Evolutionary conservation across 1,140 invertebrate genomes (phyloP).

Genomic region (Macrobrachium nipponense): DNA sequence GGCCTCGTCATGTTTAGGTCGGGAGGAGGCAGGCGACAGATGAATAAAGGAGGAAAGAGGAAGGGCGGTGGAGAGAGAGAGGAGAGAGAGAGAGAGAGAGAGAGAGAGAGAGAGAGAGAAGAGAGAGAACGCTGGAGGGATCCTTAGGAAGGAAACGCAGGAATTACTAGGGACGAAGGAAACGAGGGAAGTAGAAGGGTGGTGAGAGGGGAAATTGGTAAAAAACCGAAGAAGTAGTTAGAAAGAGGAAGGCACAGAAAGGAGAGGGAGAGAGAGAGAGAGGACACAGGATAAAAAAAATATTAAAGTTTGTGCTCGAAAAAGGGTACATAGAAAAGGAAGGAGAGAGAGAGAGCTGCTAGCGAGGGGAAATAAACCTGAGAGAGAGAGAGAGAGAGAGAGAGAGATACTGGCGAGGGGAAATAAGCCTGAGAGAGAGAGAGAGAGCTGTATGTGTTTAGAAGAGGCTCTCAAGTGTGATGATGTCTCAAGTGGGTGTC

Average conservation of each 20-base stretch:
- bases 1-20: neutral
- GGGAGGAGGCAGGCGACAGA: neutral
- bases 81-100: neutral
- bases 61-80: slow-evolving; percentile 1
- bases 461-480: too few species aligned
- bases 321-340: too few species aligned
- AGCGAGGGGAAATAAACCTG: neutral
- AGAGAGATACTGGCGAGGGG: neutral
- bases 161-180: too few species aligned
- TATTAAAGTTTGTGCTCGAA: too few species aligned
- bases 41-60: neutral
- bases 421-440: too few species aligned
- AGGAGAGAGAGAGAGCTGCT: neutral
- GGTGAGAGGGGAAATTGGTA: neutral
- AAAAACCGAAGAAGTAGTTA: neutral
- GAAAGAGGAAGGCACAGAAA: neutral
- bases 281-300: neutral
- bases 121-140: neutral
- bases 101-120: slow-evolving; percentile 2
- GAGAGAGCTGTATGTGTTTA: too few species aligned
- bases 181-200: neutral
- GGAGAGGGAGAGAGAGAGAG: slow-evolving; percentile 13
- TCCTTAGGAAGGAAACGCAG: neutral
- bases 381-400: neutral
- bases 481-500: too few species aligned